Base-by-base conservation (phyloP, 2,113 vertebrate species). In the Morphnarchus princeps region DNA sequence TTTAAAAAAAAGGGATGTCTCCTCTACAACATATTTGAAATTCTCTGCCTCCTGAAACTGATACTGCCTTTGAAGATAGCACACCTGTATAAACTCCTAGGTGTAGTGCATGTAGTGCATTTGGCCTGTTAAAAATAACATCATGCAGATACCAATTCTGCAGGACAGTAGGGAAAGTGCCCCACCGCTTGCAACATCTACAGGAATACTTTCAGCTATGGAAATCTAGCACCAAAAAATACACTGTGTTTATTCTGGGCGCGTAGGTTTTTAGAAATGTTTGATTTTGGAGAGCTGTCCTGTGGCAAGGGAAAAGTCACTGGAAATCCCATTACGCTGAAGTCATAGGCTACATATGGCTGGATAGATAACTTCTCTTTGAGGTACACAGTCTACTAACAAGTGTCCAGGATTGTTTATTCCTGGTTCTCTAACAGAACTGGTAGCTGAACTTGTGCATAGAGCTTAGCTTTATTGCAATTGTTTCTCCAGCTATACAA, bases 401-500 rank as follows among this genome's bases (percentile, higher is more conserved):
- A 55, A 25, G 5, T 6, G 14, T 76, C 19, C 62, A 82, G 47
- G 12, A 29, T 87, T 58, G 45, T 92, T 81, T 95, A 59, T 91
- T 87, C 25, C 59, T 50, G 28, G 9, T 65, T 62, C 18, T 77
- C 54, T 24, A 13, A 47, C 36, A 65, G 22, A 90, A 45, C 22
- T 52, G 12, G 10, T 59, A 70, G 47, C 36, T 59, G 67, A 85
- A 67, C 28, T 71, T 40, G 28, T 59, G 47, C 45, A 25, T 14
- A 26, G 52, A 91, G 34, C 22, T 91, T 47, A 49, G 26, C 38
- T 85, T 94, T 90, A 70, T 54, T 97, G 58, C 77, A 90, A 47
- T 67, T 93, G 69, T 95, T 96, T 97, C 82, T 90, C 55, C 69
- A 59, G 38, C 47, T 63, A 28, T 63, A 43, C 86, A 73, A 58